phyloP scores from a whole-genome alignment of 2,888 invertebrate genomes.

The Cryptocheilus praepositus region DNA sequence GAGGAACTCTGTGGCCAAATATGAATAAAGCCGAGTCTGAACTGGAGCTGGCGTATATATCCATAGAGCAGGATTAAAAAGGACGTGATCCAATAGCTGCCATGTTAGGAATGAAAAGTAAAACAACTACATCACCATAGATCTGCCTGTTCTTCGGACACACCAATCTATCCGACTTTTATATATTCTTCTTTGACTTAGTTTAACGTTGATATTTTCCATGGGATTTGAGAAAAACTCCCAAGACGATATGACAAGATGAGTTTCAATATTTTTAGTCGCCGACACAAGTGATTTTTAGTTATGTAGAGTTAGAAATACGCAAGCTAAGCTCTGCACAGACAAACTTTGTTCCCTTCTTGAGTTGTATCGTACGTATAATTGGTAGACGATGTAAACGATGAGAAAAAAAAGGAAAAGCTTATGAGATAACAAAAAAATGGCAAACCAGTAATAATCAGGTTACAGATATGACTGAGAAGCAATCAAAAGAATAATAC shows the following conservation, averaged over 20 bases:
- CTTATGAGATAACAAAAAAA: not conserved
- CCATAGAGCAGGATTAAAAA: slow-evolving; percentile 99
- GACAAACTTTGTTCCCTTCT: slow-evolving; percentile 8
- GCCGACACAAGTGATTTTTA: not conserved
- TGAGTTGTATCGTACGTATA: not conserved
- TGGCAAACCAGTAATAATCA: not conserved
- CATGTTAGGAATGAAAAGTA: slow-evolving; percentile 93
- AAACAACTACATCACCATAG: slow-evolving; percentile 86
- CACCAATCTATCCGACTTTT: slow-evolving; percentile 73
- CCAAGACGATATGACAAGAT: no score
- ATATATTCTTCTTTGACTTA: slow-evolving; percentile 13
- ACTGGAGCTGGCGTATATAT: slow-evolving; percentile 98
- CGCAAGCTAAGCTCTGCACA: slow-evolving; percentile 5
- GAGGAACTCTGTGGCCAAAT: slow-evolving; percentile 98
- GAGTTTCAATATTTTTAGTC: not conserved
- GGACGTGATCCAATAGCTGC: slow-evolving; percentile 98
- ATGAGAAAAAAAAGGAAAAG: not conserved
- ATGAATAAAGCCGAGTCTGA: slow-evolving; percentile 96
- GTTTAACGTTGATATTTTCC: no score
- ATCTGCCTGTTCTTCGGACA: slow-evolving; percentile 74
- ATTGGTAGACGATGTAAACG: not conserved
- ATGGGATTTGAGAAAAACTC: no score
- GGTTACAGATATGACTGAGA: not conserved
- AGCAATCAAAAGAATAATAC: slow-evolving; percentile 5
- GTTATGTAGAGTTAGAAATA: not conserved